These are phyloP conservation scores for Ondatra zibethicus DNA, from an alignment of 2,113 vertebrate species.

Conservation along the genomic window DNA sequence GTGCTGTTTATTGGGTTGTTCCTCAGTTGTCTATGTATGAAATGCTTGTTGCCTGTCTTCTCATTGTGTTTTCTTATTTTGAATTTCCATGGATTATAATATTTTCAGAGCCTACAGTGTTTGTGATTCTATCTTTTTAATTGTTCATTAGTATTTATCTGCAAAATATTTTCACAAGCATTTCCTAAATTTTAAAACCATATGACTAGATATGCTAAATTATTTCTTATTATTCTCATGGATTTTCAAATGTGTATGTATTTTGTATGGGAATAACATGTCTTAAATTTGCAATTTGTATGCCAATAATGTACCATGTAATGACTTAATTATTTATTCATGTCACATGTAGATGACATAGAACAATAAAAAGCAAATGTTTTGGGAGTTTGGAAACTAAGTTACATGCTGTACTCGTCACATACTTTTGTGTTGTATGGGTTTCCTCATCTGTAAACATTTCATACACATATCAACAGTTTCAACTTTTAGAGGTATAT, in stretches of 20 bases:
- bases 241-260: conserved; percentile 71
- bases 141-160: conserved; percentile 16
- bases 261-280: conserved; percentile 49
- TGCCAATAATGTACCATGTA: conserved; percentile 26
- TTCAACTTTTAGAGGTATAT: conserved; percentile 26
- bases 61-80: conserved; percentile 67
- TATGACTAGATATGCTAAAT: background rate
- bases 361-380: background rate
- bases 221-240: conserved; percentile 68
- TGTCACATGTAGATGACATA: conserved; percentile 47
- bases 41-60: conserved; percentile 50
- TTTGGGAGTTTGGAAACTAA: conserved; percentile 42
- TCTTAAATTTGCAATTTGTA: conserved; percentile 61
- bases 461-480: background rate
- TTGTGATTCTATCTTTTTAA: background rate
- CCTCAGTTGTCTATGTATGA: conserved; percentile 51
- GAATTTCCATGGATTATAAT: conserved; percentile 74
- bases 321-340: background rate
- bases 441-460: conserved; percentile 59
- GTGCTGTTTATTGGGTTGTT: conserved; percentile 29
- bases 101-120: background rate
- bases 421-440: conserved; percentile 48
- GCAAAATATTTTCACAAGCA: conserved; percentile 1
- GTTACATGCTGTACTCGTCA: conserved; percentile 39
- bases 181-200: conserved; percentile 60